Evolutionary conservation across 1,140 invertebrate species (phyloP), one percentile per base, ranked within the genome.

Genomic region (Prorops nasuta): DNA sequence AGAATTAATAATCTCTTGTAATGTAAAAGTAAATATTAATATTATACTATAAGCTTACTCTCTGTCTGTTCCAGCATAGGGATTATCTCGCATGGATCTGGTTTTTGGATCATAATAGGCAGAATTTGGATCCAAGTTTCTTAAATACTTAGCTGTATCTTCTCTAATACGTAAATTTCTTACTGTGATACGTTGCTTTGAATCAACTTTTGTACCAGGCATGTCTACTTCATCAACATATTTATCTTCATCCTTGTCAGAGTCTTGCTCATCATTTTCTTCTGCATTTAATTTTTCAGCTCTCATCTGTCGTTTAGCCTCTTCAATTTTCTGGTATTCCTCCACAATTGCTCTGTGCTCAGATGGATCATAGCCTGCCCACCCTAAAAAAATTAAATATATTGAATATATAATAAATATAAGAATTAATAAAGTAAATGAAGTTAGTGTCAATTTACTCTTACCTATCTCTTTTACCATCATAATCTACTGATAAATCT

Each of bases 101-200:
- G 96, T 98, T 79, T 99, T 98, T 0, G 96, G 96, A 80, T 99
- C 98, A 78, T 99, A 99, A 75, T 98, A 98, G 0, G 97, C 96
- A 0, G 96, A 98, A 69, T 96, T 96, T 0, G 91, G 88, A 79
- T 99, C 95, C 51, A 99, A 81, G 78, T 99, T 99, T 36, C 96
- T 81, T 36, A 99, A 78, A 80, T 99, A 99, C 79, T 98, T 99
- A 0, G 97, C 97, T 0, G 95, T 98, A 72, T 99, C 98, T 80
- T 99, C 97, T 59, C 98, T 81, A 55, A 99, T 99, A 66, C 98
- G 84, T 50, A 99, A 79, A 83, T 99, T 99, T 67, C 98, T 79
- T 1, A 99, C 96, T 19, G 93, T 99, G 67, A 99, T 99, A 63
- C 97, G 84, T 71, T 99, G 96, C 77, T 98, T 98, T 1, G 92